Conservation (phyloP, 2,797 vertebrate genomes). For the Cyprinodon diabolis region DNA sequence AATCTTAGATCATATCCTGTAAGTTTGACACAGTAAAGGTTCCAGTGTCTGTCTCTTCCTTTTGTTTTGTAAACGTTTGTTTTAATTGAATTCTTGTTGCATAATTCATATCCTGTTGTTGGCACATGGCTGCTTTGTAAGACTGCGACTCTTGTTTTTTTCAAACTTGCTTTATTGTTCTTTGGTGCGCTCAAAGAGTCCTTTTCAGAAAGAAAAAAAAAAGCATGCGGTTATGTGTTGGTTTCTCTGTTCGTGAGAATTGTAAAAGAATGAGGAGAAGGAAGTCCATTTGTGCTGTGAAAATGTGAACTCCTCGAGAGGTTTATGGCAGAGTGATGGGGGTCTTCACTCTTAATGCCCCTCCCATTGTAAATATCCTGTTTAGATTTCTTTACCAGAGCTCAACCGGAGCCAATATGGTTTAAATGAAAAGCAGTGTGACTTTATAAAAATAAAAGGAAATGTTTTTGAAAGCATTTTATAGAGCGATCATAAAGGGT, state of each 20-base stretch:
- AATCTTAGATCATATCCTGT: slow-evolving; percentile 73
- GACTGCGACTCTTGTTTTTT: slow-evolving; percentile 73
- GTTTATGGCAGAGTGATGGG: slow-evolving; percentile 63
- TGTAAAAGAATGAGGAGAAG: slow-evolving; percentile 74
- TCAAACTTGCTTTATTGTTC: slow-evolving; percentile 79
- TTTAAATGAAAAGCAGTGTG: slow-evolving; percentile 9
- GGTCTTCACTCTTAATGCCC: slow-evolving; percentile 62
- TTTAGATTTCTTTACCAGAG: slow-evolving; percentile 50
- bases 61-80: slow-evolving; percentile 78
- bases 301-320: slow-evolving; percentile 69
- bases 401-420: slow-evolving; percentile 52
- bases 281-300: slow-evolving; percentile 78
- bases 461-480: neutral
- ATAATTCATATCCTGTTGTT: slow-evolving; percentile 86
- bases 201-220: slow-evolving; percentile 51
- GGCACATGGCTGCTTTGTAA: slow-evolving; percentile 72
- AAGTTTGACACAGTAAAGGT: slow-evolving; percentile 60
- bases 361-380: slow-evolving; percentile 68
- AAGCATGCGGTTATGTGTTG: slow-evolving; percentile 9
- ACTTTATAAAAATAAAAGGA: neutral
- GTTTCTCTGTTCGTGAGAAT: slow-evolving; percentile 61
- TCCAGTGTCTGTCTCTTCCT: slow-evolving; percentile 71
- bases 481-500: neutral
- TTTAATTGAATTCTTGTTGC: slow-evolving; percentile 82
- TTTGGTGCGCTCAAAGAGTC: slow-evolving; percentile 75